A percentile compares a stretch with the other conserved stretches of the same genome.
These are phyloP conservation scores for Festucalex cinctus DNA, from an alignment of 2,113 vertebrate species.

Conservation along the genomic window DNA sequence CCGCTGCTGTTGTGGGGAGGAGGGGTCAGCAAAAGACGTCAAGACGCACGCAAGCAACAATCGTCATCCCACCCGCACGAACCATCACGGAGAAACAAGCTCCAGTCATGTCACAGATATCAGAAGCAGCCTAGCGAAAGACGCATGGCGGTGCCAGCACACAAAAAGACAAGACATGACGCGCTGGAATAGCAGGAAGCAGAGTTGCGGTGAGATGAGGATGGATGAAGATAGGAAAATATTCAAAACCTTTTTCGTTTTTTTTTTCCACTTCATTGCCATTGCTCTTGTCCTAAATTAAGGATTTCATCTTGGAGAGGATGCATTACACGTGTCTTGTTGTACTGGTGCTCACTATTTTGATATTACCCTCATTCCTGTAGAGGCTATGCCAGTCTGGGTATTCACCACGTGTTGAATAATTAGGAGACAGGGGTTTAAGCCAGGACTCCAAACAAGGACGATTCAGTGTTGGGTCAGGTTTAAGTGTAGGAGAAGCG, in stretches of 20 bases:
- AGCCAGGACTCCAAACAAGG: not conserved
- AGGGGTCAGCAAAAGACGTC: constrained; percentile 44
- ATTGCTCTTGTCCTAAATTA: not conserved
- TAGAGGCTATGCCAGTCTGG: constrained; percentile 5
- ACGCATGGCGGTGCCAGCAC: not conserved
- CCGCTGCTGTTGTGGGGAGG: constrained; percentile 84
- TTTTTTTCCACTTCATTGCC: not conserved
- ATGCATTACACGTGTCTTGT: constrained; percentile 2
- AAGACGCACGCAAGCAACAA: constrained; percentile 14
- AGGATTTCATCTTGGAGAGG: constrained; percentile 15
- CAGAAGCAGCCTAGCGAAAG: not conserved
- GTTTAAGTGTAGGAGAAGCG: constrained; percentile 26
- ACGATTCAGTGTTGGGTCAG: not conserved
- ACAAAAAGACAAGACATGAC: constrained; percentile 1
- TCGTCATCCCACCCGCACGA: not conserved
- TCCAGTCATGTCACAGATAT: not conserved
- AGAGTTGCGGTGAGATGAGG: constrained; percentile 1
- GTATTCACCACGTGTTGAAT: not conserved
- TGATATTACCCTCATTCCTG: constrained; percentile 14
- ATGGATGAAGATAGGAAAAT: constrained; percentile 5
- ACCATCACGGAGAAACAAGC: not conserved
- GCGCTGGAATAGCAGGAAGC: not conserved
- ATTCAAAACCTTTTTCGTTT: constrained; percentile 12
- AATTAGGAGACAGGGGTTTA: not conserved
- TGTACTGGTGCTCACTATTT: constrained; percentile 12